These are phyloP conservation scores for Bimastos eiseni DNA, from an alignment of 2,888 invertebrate genomes.

Conservation along the genomic window DNA sequence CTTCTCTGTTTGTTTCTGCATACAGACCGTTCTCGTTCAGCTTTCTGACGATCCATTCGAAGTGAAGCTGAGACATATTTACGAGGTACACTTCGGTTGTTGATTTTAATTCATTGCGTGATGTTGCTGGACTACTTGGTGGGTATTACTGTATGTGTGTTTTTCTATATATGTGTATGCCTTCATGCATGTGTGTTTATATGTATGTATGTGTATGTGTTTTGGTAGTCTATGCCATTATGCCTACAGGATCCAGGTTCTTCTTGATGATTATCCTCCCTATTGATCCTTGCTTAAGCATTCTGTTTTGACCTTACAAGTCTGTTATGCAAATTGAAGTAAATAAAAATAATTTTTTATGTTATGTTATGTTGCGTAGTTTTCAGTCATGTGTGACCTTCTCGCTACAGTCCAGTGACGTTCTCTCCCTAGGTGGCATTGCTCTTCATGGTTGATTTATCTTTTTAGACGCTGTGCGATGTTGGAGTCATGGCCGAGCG, in stretches of 20 bases:
- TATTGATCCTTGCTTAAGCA: no score
- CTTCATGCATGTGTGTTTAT: neutral
- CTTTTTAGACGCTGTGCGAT: conserved; percentile 76
- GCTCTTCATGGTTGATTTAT: neutral
- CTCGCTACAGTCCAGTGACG: no score
- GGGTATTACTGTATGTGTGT: neutral
- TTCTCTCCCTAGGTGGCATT: no score
- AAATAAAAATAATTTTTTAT: no score
- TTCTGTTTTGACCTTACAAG: no score
- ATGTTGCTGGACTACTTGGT: neutral
- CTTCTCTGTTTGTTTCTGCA: conserved; percentile 34
- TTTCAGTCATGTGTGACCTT: no score
- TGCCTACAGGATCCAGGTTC: no score
- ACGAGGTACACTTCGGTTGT: conserved; percentile 68
- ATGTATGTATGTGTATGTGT: neutral
- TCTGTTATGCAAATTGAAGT: no score
- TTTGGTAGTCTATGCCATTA: no score
- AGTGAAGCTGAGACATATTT: conserved; percentile 91
- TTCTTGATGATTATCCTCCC: no score
- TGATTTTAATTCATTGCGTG: neutral
- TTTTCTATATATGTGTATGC: neutral
- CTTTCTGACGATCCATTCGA: conserved; percentile 98
- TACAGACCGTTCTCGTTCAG: conserved; percentile 81
- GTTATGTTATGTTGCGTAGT: no score
- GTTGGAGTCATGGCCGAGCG: conserved; percentile 78